Evolutionary conservation across 2,888 invertebrate genomes (phyloP), one percentile per base, ranked within the genome.

Genomic region (Aporophyla nigra): DNA sequence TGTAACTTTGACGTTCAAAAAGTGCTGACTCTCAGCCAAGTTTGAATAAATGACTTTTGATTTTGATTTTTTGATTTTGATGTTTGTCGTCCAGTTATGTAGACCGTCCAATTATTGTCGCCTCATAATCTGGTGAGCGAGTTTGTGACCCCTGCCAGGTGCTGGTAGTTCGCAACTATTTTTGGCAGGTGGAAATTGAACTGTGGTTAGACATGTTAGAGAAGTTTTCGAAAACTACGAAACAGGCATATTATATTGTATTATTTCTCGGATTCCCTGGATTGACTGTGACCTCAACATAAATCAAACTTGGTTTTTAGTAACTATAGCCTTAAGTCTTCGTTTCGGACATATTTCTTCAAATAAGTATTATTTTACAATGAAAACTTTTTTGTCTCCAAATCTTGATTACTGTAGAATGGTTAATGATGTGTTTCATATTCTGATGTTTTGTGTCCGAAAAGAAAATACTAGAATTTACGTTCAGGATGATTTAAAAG

Each of bases 21-120:
- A n/a, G n/a, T n/a, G n/a, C n/a, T n/a, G n/a, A n/a, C n/a, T n/a
- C n/a, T n/a, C n/a, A n/a, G n/a, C n/a, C n/a, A n/a, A n/a, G n/a
- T n/a, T n/a, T n/a, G n/a, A n/a, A n/a, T n/a, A n/a, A n/a, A n/a
- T n/a, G n/a, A n/a, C n/a, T n/a, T n/a, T n/a, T n/a, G n/a, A n/a
- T n/a, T n/a, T n/a, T n/a, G n/a, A n/a, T n/a, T n/a, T n/a, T n/a
- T n/a, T n/a, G n/a, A n/a, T n/a, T n/a, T 68, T 68, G 46, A 65
- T 58, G 65, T 69, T 68, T 40, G 71, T 61, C 40, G 21, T 59
- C 33, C 24, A 27, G 65, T n/a, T 63, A 74, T 33, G 70, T 56
- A 33, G 46, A 63, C 46, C 58, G n/a, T 12, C 63, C 74, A 75
- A 83, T 83, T 83, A 71, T 67, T 62, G 53, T 62, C 68, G 43